phyloP scores from a whole-genome alignment of 2,113 vertebrate genomes.

The Formicarius rufipectus region DNA sequence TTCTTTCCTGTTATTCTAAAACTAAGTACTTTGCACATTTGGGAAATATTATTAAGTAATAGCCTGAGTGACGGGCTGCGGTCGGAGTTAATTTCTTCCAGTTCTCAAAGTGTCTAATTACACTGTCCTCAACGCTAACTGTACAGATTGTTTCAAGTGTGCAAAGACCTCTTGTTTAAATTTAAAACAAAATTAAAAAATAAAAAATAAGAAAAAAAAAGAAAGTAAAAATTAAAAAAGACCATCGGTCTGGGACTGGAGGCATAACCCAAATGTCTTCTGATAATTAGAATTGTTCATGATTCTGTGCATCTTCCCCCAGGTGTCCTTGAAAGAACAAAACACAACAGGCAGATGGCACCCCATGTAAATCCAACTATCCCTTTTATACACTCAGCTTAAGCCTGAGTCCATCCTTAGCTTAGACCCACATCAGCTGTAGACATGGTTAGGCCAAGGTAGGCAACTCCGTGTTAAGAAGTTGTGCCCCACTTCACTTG shows the following conservation, averaged over 20 bases:
- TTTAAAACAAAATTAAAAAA: not conserved
- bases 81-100: conserved; percentile 54
- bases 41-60: conserved; percentile 59
- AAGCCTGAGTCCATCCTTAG: not conserved
- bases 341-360: fast-evolving
- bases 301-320: not conserved
- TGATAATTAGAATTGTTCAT: fast-evolving
- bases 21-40: conserved; percentile 58
- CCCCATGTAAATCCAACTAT: not conserved
- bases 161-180: not conserved
- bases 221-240: not conserved
- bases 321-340: not conserved
- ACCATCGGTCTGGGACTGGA: not conserved
- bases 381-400: not conserved
- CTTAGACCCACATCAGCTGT: not conserved
- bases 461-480: not conserved
- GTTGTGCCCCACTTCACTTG: not conserved
- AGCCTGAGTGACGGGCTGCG: conserved; percentile 30
- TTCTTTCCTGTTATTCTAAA: conserved; percentile 60
- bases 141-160: not conserved
- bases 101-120: conserved; percentile 42
- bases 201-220: too few species aligned
- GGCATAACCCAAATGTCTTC: not conserved
- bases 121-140: conserved; percentile 35
- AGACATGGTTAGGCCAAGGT: fast-evolving